phyloP scores from a whole-genome alignment of 1,140 invertebrate genomes.

The Bombyx mandarina region DNA sequence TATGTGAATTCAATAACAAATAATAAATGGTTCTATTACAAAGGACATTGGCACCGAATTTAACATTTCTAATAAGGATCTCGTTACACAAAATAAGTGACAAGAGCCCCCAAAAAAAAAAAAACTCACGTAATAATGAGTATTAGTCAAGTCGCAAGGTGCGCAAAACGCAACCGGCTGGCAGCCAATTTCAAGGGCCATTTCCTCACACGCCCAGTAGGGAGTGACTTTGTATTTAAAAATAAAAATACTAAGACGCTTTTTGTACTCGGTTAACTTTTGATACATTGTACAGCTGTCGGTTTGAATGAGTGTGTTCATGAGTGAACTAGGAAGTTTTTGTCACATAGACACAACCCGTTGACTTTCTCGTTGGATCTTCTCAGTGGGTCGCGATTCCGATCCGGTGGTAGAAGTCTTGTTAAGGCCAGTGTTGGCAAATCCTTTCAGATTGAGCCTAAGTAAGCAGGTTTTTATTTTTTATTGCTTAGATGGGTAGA shows the following conservation, averaged over 20 bases:
- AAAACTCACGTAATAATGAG: conserved; percentile 33
- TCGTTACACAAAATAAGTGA: conserved; percentile 36
- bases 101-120: conserved; percentile 27
- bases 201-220: conserved; percentile 40
- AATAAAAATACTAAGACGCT: conserved; percentile 29
- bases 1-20: no score
- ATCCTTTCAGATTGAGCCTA: no score
- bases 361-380: no score
- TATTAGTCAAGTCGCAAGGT: conserved; percentile 55
- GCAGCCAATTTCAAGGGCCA: conserved; percentile 55
- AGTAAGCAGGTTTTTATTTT: no score
- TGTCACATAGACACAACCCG: no score
- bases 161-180: conserved; percentile 37
- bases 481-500: no score
- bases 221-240: conserved; percentile 22
- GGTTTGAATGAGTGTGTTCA: not conserved
- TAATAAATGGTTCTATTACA: no score
- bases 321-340: no score
- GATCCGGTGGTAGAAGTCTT: no score
- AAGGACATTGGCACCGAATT: no score
- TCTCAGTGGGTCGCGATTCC: no score
- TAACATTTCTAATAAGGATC: not conserved
- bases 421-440: no score
- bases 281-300: conserved; percentile 30
- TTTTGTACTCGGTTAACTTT: conserved; percentile 15